These are phyloP conservation scores for Athalia cordata DNA, from an alignment of 2,888 invertebrate species.

Conservation along the genomic window DNA sequence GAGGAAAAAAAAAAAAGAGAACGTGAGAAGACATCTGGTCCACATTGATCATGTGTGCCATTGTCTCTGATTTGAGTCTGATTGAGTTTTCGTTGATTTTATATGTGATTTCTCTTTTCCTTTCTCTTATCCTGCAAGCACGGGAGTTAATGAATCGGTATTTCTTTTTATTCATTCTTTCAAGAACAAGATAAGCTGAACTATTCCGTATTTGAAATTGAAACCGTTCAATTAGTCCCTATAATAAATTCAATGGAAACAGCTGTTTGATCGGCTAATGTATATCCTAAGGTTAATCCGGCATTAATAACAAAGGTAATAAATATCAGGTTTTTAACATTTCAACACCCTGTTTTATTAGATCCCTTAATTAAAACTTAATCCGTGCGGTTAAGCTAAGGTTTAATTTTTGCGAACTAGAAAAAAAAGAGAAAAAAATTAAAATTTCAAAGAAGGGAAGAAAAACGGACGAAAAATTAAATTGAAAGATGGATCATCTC, in stretches of 20 bases:
- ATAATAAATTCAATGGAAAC: not conserved
- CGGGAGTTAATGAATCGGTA: too few species aligned
- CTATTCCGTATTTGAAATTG: not conserved
- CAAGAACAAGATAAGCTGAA: too few species aligned
- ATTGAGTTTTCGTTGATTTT: not conserved
- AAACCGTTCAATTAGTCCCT: not conserved
- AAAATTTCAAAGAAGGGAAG: not conserved
- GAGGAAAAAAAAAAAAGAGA: constrained; percentile 54
- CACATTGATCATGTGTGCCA: not conserved
- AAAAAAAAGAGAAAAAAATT: not conserved
- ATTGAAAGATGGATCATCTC: not conserved
- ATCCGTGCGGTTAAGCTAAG: constrained; percentile 62
- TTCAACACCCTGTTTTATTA: constrained; percentile 56
- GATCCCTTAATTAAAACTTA: constrained; percentile 67
- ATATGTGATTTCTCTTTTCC: not conserved
- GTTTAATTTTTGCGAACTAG: constrained; percentile 53
- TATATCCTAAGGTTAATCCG: constrained; percentile 23
- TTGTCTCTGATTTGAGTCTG: not conserved
- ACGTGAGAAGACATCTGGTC: constrained; percentile 70
- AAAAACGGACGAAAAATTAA: not conserved
- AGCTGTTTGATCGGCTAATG: constrained; percentile 34
- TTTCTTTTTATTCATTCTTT: too few species aligned
- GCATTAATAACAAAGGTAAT: constrained; percentile 51
- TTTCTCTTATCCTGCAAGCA: too few species aligned
- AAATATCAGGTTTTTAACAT: constrained; percentile 61